phyloP scores from a whole-genome alignment of 2,113 vertebrate species.

The Synodontis membranacea region DNA sequence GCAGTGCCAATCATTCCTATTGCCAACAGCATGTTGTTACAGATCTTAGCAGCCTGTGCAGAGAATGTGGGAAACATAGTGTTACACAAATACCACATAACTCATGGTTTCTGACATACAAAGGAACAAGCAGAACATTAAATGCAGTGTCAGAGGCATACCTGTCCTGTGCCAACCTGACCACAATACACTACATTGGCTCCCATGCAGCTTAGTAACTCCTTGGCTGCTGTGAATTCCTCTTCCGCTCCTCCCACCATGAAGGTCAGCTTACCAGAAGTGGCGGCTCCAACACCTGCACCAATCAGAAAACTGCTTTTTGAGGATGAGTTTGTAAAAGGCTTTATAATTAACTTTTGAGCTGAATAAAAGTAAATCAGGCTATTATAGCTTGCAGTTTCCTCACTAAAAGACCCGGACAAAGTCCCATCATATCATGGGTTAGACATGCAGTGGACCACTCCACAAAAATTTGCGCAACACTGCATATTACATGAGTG shows the following conservation, averaged over 20 bases:
- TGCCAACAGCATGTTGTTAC: conserved; percentile 98
- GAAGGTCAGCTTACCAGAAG: conserved; percentile 93
- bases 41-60: conserved; percentile 93
- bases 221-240: conserved; percentile 91
- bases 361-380: not conserved
- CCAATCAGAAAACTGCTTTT: not conserved
- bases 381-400: not conserved
- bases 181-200: conserved; percentile 93
- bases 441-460: not conserved
- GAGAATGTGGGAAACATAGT: not conserved
- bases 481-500: not conserved
- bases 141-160: conserved; percentile 53
- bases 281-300: conserved; percentile 93
- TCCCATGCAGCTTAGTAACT: conserved; percentile 94
- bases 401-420: not conserved
- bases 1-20: conserved; percentile 98
- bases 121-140: not conserved
- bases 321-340: not conserved
- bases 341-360: not conserved
- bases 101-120: not conserved
- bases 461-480: not conserved
- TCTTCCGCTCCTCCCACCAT: conserved; percentile 96
- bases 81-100: not conserved
- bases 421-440: not conserved
- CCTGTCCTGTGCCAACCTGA: conserved; percentile 94